A percentile compares a stretch with the other conserved stretches of the same genome.
phyloP scores from a whole-genome alignment of 2,113 vertebrate genomes.

The Nothoprocta pentlandii region DNA sequence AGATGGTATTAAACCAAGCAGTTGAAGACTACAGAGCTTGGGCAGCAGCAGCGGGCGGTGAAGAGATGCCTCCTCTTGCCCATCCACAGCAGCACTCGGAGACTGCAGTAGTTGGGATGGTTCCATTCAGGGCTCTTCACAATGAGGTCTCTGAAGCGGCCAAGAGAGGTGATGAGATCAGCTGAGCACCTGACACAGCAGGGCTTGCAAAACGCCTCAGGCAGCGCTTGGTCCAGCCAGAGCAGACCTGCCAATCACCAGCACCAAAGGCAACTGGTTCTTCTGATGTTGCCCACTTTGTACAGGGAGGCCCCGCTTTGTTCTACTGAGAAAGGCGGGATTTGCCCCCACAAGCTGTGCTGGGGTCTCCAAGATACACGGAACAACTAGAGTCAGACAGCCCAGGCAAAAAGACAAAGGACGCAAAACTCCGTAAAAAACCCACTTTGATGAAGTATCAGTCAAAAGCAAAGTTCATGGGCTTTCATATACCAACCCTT shows the following conservation, averaged over 20 bases:
- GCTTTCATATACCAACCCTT: not conserved
- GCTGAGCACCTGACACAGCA: not conserved
- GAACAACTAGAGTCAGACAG: constrained; percentile 40
- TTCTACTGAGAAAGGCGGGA: constrained; percentile 22
- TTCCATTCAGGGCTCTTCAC: not conserved
- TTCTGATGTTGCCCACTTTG: constrained; percentile 40
- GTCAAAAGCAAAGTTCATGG: not conserved
- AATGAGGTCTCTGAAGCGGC: not conserved
- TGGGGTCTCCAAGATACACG: not conserved
- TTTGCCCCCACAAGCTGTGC: constrained; percentile 30
- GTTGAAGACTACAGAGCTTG: not conserved
- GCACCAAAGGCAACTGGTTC: constrained; percentile 44
- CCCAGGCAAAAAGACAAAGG: not conserved
- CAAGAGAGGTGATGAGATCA: not conserved
- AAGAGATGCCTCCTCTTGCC: not conserved
- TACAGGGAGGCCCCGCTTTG: constrained; percentile 41
- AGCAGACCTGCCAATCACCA: constrained; percentile 23
- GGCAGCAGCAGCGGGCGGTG: fast-evolving
- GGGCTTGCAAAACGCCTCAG: not conserved
- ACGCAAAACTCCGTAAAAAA: constrained; percentile 6
- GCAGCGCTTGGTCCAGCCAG: not conserved
- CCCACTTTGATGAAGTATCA: not conserved
- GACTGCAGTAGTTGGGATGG: not conserved
- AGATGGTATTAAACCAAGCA: not conserved
- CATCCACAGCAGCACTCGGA: not conserved